Evolutionary conservation across 2,888 invertebrate genomes (phyloP).

Genomic region (Phortica magna): DNA sequence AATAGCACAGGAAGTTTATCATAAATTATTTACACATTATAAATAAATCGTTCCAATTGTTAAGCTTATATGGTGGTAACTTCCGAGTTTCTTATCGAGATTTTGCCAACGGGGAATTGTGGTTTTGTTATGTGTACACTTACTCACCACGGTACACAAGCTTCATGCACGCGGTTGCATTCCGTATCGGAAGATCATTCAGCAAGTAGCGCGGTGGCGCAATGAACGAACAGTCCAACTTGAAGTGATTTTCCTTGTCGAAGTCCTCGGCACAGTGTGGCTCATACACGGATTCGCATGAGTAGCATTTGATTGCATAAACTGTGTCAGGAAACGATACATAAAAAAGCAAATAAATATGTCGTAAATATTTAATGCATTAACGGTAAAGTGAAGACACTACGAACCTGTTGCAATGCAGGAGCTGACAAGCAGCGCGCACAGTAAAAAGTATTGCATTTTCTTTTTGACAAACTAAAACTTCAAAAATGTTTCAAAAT

Average conservation of each 20-base stretch:
- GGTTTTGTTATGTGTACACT: constrained; percentile 15
- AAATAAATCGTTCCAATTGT: no score
- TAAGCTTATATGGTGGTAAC: no score
- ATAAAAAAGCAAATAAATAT: not conserved
- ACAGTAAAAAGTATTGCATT: constrained; percentile 63
- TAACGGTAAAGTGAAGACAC: not conserved
- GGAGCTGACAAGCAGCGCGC: constrained; percentile 44
- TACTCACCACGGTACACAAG: constrained; percentile 71
- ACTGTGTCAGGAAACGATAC: constrained; percentile 52
- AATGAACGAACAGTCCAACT: constrained; percentile 69
- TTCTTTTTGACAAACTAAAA: constrained; percentile 17
- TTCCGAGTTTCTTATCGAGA: no score
- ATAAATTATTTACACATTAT: no score
- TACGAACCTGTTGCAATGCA: constrained; percentile 60
- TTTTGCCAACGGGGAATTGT: not conserved
- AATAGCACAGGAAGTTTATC: no score
- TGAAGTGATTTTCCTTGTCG: constrained; percentile 67
- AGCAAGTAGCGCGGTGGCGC: constrained; percentile 72
- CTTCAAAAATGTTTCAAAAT: not conserved
- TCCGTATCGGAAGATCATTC: constrained; percentile 60
- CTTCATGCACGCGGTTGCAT: constrained; percentile 75
- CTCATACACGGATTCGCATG: constrained; percentile 75
- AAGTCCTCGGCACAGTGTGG: constrained; percentile 71
- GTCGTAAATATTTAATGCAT: not conserved
- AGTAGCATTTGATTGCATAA: constrained; percentile 74